A percentile compares a stretch with the other conserved stretches of the same genome.
These are phyloP conservation scores for Paracanthobrama guichenoti DNA, from an alignment of 2,113 vertebrate species.

Conservation along the genomic window DNA sequence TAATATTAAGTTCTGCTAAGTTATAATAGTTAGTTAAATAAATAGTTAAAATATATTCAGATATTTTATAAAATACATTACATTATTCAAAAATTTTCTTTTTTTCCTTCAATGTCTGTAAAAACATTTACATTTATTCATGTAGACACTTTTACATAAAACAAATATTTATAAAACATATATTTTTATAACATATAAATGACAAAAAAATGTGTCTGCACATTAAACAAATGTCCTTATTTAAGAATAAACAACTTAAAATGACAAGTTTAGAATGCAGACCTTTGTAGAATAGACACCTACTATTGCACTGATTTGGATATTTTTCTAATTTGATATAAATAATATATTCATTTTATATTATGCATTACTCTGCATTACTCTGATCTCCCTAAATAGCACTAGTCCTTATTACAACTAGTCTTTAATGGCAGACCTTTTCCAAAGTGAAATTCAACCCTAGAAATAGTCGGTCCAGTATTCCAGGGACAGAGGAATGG, in stretches of 20 bases:
- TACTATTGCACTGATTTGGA: neutral
- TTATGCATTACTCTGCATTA: neutral
- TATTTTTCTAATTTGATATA: neutral
- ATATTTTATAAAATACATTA: neutral
- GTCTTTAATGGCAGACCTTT: conserved; percentile 72
- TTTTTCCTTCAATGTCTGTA: neutral
- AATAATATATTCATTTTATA: conserved; percentile 5
- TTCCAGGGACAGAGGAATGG: conserved; percentile 82
- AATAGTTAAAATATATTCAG: neutral
- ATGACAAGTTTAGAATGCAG: neutral
- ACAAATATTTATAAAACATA: neutral
- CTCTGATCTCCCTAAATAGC: conserved; percentile 61
- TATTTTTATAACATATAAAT: neutral
- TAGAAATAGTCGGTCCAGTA: conserved; percentile 79
- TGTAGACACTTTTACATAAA: neutral
- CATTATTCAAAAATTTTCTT: neutral
- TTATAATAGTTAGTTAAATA: neutral
- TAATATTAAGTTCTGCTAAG: neutral
- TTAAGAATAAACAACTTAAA: neutral
- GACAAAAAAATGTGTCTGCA: neutral
- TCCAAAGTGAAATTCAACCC: conserved; percentile 74
- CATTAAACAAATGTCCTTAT: neutral
- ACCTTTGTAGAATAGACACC: conserved; percentile 34
- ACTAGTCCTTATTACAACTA: conserved; percentile 67
- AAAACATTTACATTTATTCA: neutral